Percentiles rank a stretch among this genome's conserved stretches.
Conservation (phyloP, 2,888 invertebrate species). For the Calameuta filiformis region DNA sequence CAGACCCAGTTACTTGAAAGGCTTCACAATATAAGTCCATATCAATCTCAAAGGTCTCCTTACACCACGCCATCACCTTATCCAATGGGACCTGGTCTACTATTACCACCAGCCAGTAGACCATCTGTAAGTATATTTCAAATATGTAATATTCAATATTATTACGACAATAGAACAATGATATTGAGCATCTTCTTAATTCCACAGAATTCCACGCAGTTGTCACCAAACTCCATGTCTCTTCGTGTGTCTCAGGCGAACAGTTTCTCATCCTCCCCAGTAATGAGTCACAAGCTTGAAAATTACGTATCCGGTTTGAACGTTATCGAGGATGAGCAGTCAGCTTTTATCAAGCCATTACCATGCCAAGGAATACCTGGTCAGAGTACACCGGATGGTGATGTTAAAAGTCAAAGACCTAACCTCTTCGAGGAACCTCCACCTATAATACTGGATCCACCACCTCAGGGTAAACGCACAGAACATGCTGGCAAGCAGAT, state of each 20-base stretch:
- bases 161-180: conserved; percentile 1
- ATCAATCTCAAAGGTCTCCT: conserved; percentile 58
- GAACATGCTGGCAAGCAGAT: conserved; percentile 22
- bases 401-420: conserved; percentile 2
- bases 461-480: conserved; percentile 46
- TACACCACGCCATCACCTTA: conserved; percentile 58
- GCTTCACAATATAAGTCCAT: conserved; percentile 68
- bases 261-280: conserved; percentile 58
- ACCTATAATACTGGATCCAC: conserved; percentile 53
- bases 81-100: conserved; percentile 53
- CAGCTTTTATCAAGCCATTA: conserved; percentile 61
- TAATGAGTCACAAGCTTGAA: conserved; percentile 62
- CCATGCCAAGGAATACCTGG: conserved; percentile 40
- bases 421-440: conserved; percentile 47
- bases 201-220: conserved; percentile 47
- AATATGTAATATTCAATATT: background rate
- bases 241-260: conserved; percentile 56
- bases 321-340: conserved; percentile 26
- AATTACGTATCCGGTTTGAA: conserved; percentile 47
- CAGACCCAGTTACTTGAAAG: conserved; percentile 69
- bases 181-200: background rate
- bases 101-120: conserved; percentile 52
- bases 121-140: conserved; percentile 46
- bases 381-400: conserved; percentile 25
- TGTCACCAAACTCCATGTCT: conserved; percentile 53